Base-by-base conservation (phyloP, 2,113 vertebrate species). In the Eidolon helvum region DNA sequence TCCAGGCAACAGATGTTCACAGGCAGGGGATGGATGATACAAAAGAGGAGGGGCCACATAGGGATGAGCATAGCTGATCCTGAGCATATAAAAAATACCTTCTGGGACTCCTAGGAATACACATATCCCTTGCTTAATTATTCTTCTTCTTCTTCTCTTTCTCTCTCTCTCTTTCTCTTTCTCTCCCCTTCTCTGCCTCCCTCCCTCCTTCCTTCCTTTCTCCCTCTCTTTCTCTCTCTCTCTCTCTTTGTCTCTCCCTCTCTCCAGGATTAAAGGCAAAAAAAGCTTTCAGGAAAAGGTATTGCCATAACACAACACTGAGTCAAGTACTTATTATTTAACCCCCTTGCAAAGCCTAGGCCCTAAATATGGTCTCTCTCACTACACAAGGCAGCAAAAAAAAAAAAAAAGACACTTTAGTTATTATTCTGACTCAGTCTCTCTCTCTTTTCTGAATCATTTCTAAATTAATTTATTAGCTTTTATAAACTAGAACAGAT, bases 381-480 rank as follows among this genome's bases (percentile, higher is more conserved):
- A 43, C 43, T 85, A 24, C 18, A 84, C 14, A 68, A 84, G 43
- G 22, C 68, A 83, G 68, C 22, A 86, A 87, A 87, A 86, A 61
- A 61, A 61, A 3, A 61, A 61, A 90, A 93, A 79, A 55, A 83
- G 38, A 88, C 69, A 71, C 48, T 88, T 95, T 77, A 80, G 59
- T 38, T 69, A 68, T 86, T 89, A n/a, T 90, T 95, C 87, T 80
- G 38, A 63, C 3, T 97, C 74, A 83, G 24, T 80, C 45, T 87
- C 35, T 43, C 71, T 79, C 30, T 57, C 87, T 84, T 74, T 94
- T 93, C 96, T 57, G 87, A 97, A 90, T 90, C 92, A 35, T 96
- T 85, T 93, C 95, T 97, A 97, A 98, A 95, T 92, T 97, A 93
- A 96, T 94, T 82, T 95, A 91, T 97, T 97, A 92, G 40, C 66